Base-by-base conservation (phyloP, 2,113 vertebrate genomes). In the Uria aalge region DNA sequence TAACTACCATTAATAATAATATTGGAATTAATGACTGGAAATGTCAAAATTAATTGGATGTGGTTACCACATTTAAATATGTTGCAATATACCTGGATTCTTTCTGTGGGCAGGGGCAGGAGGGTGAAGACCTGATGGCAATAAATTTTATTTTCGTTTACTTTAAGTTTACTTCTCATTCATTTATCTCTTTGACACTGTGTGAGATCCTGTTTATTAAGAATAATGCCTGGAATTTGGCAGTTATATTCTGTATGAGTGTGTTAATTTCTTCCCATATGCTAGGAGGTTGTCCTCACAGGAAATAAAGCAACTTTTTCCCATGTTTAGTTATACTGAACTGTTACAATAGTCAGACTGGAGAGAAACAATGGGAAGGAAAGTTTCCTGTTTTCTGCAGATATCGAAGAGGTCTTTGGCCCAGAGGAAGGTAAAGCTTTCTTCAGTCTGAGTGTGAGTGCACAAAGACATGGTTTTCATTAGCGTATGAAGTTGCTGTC, bases 151-250 rank as follows among this genome's bases (percentile, higher is more conserved):
- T 92, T 93, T 94, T 93, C 0, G 2, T 93, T 92, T 81, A 72
- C 68, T 79, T 92, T 56, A 52, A 68, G 43, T 8, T 78, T 88
- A 45, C 23, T 84, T 38, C 63, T 90, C 57, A 40, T 92, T 71
- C 82, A 73, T 95, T 79, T 92, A n/a, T 94, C 92, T 91, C 79
- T 90, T 55, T 91, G 85, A 92, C 86, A 77, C 77, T 52, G 57
- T 2, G 17, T 83, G 86, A 95, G 75, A 97, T 96, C 87, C 94
- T 97, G 92, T 97, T 97, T 97, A 66, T 95, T 68, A 75, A 94
- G 95, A 96, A 97, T 94, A 97, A 97, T 97, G 95, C 95, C 92
- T 95, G 96, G 97, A 97, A 97, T 90, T 89, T 78, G 94, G 90
- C 80, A 77, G 82, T 86, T 97, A 36, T 69, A 52, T 85, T 96